Base-by-base conservation (phyloP, 2,797 vertebrate species). In the Pangasius krempfi region DNA sequence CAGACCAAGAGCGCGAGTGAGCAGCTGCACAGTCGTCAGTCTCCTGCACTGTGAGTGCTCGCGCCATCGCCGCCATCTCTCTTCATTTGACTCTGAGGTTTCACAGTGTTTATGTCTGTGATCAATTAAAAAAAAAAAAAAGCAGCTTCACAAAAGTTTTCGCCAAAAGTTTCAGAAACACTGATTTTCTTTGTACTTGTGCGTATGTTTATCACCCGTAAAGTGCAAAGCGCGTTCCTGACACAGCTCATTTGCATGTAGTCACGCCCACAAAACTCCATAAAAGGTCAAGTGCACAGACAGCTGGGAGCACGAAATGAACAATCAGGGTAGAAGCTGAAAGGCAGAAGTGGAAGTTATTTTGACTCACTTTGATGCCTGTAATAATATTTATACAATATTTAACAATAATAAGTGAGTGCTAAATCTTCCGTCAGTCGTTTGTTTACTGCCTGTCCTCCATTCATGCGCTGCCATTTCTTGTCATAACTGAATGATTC, bases 21-120 rank as follows among this genome's bases (percentile, higher is more conserved):
- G 40, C 88, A 47, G 52, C 37, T 79, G 22, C 87, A 70, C 22
- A 37, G 79, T 84, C 84, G 86, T 27, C 84, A 88, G 76, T 75
- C 90, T 40, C 40, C 87, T 86, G 85, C 81, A 54, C 87, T 73
- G 92, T 93, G 56, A 87, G 89, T 90, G 79, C 30, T 84, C 44
- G 54, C 44, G 33, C 64, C 79, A 78, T 44, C 52, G 52, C 37
- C 82, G 27, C 12, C 79, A 14, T 25, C 54, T 54, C 27, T 52
- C 44, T 52, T 14, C n/a, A 20, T 20, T 3, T 9, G 27, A 54
- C 76, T 54, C 47, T 9, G 27, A 79, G 50, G 13, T 8, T 52
- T 18, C 50, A 52, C 27, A 30, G 14, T 4, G 13, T 30, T 50
- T n/a, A 16, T 52, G 16, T 18, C 44, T 6, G 5, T 30, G n/a